Evolutionary conservation across 2,113 vertebrate genomes (phyloP).

Genomic region (Microtus pennsylvanicus): DNA sequence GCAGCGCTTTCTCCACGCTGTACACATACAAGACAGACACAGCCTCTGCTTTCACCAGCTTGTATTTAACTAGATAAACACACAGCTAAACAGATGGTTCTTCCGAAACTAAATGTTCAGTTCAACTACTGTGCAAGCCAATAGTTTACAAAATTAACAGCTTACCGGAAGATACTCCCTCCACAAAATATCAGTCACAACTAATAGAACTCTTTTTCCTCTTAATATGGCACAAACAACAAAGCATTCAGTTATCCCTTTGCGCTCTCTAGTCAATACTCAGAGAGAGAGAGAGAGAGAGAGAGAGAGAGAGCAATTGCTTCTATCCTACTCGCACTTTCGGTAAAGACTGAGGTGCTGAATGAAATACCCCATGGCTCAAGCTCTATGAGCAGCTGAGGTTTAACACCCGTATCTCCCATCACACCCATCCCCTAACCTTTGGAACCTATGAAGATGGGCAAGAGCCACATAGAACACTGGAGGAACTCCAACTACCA

Average conservation of each 20-base stretch:
- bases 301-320: not conserved
- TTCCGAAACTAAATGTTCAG: not conserved
- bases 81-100: not conserved
- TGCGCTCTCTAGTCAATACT: not conserved
- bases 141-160: constrained; percentile 37
- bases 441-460: not conserved
- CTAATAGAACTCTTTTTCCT: not conserved
- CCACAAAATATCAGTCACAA: not conserved
- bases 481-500: not conserved
- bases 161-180: not conserved
- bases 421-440: not conserved
- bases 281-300: too few relatives aligned
- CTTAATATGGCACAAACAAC: not conserved
- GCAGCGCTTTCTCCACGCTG: not conserved
- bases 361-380: not conserved
- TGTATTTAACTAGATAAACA: not conserved
- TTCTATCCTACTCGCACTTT: not conserved
- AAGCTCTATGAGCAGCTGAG: not conserved
- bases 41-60: not conserved
- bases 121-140: not conserved
- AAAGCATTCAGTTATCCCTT: not conserved
- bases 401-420: fast-evolving
- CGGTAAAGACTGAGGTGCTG: not conserved
- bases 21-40: not conserved
- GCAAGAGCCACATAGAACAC: not conserved